Base-by-base conservation (phyloP, 1,140 invertebrate genomes). In the Dryas iulia region DNA sequence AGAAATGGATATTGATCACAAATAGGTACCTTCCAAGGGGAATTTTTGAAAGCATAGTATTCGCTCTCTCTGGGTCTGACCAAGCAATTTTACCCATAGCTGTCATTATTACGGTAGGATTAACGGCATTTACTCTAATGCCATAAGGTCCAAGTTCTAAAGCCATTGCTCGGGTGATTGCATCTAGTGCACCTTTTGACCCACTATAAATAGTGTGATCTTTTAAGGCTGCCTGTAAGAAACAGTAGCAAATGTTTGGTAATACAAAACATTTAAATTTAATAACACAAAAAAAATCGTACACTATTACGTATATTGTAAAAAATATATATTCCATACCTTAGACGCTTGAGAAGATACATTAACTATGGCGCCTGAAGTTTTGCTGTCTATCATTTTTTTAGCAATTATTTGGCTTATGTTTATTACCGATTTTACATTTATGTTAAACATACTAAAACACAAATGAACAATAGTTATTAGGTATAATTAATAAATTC, bases 51-150 rank as follows among this genome's bases (percentile, higher is more conserved):
- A 96, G 68, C 94, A 98, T 95, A 0, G 93, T 93, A 7, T 92
- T 90, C 12, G 95, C 94, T 87, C 95, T 96, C 0, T 81, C 89
- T 0, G 96, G 96, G 79, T 98, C 95, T 18, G 94, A 94, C 98
- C 98, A 98, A 11, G 94, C 95, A 14, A 94, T 81, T 77, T 92
- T 94, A 0, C 96, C 97, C 97, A 98, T 97, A 67, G 95, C 95
- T 0, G 98, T 98, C 92, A 98, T 92, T 8, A 97, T 96, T 0
- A 98, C 97, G 0, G 97, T 98, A 3, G 98, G 98, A 91, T 98
- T 98, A 0, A 99, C 95, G 54, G 94, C 93, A 80, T 98, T 99
- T 0, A 98, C 96, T 66, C 98, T 94, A 65, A 99, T 98, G 59
- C 96, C 95, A 67, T 96, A 91, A 0, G 94, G 94, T 0, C 97